phyloP scores from a whole-genome alignment of 1,140 invertebrate species.

The Polyergus mexicanus region DNA sequence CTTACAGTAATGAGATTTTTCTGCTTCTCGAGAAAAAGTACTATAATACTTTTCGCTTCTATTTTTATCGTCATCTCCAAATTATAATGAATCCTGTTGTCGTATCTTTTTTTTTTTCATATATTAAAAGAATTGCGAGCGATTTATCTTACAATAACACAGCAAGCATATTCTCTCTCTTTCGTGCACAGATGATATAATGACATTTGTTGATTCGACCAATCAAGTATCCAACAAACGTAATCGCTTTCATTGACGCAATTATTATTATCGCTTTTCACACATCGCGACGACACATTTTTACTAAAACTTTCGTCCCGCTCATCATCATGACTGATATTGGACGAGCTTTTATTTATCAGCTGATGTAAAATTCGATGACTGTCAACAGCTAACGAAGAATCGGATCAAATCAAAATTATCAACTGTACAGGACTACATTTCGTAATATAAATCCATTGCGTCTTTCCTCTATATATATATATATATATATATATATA shows the following conservation, averaged over 20 bases:
- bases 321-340: constrained; percentile 51
- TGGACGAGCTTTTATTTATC: constrained; percentile 15
- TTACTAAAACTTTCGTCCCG: constrained; percentile 58
- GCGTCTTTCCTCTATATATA: neutral
- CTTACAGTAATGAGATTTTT: constrained; percentile 21
- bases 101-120: constrained; percentile 14
- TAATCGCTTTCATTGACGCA: constrained; percentile 50
- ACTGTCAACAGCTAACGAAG: neutral
- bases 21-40: neutral
- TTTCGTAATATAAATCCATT: neutral
- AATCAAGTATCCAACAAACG: constrained; percentile 10
- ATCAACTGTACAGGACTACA: neutral
- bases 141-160: constrained; percentile 37
- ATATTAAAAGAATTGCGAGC: neutral
- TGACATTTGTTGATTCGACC: constrained; percentile 39
- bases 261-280: constrained; percentile 43
- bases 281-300: constrained; percentile 39
- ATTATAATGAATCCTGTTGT: constrained; percentile 24
- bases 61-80: constrained; percentile 44
- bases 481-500: neutral
- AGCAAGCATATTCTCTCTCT: neutral
- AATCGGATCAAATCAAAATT: neutral
- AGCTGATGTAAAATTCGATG: neutral
- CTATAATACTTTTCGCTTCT: constrained; percentile 3
- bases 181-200: constrained; percentile 13